phyloP scores from a whole-genome alignment of 2,888 invertebrate genomes.

The Drosophila multiciliata region DNA sequence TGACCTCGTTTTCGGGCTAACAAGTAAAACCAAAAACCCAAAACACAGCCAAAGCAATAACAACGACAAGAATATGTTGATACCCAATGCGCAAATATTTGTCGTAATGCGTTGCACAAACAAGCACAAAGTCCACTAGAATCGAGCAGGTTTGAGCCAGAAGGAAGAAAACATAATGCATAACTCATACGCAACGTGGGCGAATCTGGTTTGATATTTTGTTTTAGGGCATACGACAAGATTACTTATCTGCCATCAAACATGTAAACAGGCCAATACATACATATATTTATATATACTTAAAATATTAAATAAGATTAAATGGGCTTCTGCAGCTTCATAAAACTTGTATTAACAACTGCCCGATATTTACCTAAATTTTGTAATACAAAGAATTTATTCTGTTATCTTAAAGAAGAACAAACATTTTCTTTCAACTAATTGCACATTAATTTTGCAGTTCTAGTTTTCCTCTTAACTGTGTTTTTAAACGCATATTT shows the following conservation, averaged over 20 bases:
- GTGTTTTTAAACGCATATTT: background rate
- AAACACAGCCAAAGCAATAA: conserved; percentile 25
- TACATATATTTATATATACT: background rate
- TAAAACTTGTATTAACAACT: background rate
- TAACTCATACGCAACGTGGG: conserved; percentile 60
- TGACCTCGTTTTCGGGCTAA: conserved; percentile 63
- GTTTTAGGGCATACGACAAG: conserved; percentile 40
- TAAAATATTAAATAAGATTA: conserved; percentile 36
- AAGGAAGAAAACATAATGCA: conserved; percentile 49
- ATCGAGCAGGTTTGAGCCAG: conserved; percentile 17
- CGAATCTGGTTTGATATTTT: conserved; percentile 52
- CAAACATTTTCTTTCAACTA: background rate
- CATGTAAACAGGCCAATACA: conserved; percentile 38
- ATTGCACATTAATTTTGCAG: background rate
- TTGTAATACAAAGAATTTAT: background rate
- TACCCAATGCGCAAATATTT: conserved; percentile 75
- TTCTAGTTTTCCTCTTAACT: background rate
- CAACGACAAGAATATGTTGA: conserved; percentile 63
- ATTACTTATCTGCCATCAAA: conserved; percentile 48
- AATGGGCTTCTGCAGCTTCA: background rate
- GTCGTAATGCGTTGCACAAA: conserved; percentile 69
- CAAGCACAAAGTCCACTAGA: conserved; percentile 39
- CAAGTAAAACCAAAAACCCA: conserved; percentile 44
- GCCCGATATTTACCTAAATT: background rate
- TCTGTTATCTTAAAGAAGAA: background rate